Evolutionary conservation across 1,140 invertebrate species (phyloP).

Genomic region (Ceratosolen solmsi): DNA sequence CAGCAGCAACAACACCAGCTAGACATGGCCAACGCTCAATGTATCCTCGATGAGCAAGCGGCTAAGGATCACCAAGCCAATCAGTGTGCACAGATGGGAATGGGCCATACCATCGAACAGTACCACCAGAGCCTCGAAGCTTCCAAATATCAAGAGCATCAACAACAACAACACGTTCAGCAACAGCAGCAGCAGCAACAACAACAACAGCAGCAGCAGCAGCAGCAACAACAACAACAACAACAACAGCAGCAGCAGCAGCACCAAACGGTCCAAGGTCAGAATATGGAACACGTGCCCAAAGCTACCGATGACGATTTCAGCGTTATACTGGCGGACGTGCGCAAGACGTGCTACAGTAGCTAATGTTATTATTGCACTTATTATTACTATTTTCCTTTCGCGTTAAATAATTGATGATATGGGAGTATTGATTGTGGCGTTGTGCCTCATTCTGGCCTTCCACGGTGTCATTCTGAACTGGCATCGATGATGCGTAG

Average conservation of each 20-base stretch:
- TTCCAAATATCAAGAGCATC: slow-evolving; percentile 68
- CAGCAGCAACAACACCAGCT: slow-evolving; percentile 64
- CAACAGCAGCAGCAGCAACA: slow-evolving; percentile 68
- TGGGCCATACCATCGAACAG: slow-evolving; percentile 61
- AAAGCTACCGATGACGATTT: slow-evolving; percentile 85
- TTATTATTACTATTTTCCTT: not conserved
- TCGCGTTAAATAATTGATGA: not conserved
- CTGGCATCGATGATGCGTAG: not conserved
- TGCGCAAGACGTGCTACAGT: slow-evolving; percentile 89
- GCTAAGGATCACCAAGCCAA: slow-evolving; percentile 64
- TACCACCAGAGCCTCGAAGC: slow-evolving; percentile 68
- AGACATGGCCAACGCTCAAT: slow-evolving; percentile 66
- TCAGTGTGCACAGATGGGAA: slow-evolving; percentile 60
- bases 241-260: slow-evolving; percentile 59
- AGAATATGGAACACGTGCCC: slow-evolving; percentile 71
- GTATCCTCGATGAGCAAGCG: slow-evolving; percentile 67
- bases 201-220: slow-evolving; percentile 58
- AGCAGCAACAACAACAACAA: slow-evolving; percentile 63
- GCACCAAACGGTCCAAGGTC: slow-evolving; percentile 43
- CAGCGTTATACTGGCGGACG: slow-evolving; percentile 88
- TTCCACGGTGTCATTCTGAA: not conserved
- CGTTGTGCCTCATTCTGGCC: not conserved
- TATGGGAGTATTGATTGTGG: not conserved
- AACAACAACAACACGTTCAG: slow-evolving; percentile 63
- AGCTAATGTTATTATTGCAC: slow-evolving; percentile 73